A percentile compares a stretch with the other conserved stretches of the same genome.
phyloP scores from a whole-genome alignment of 1,140 invertebrate genomes.

The Caenorhabditis briggsae region DNA sequence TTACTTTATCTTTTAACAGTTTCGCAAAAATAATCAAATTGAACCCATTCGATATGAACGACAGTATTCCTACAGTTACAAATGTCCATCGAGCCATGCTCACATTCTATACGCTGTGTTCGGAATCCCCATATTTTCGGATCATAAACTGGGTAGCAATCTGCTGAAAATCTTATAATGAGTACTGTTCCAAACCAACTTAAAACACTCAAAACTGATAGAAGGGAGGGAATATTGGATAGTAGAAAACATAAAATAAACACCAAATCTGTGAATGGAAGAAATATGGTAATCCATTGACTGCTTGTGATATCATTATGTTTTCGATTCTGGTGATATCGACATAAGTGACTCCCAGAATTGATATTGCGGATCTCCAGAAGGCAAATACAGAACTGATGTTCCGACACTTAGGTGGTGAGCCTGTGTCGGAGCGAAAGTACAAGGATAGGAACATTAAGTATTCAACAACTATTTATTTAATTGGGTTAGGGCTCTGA shows the following conservation, averaged over 20 bases:
- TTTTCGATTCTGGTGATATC: neutral
- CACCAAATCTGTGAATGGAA: neutral
- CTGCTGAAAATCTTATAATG: neutral
- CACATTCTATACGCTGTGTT: neutral
- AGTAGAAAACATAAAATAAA: neutral
- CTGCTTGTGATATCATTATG: neutral
- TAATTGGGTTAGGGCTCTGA: too few species aligned
- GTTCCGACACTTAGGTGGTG: too few species aligned
- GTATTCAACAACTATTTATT: too few species aligned
- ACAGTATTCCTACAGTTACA: neutral
- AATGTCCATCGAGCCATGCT: neutral
- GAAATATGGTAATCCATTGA: neutral
- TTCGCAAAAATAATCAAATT: neutral
- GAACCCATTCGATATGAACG: neutral
- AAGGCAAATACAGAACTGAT: neutral
- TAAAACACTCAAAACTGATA: neutral
- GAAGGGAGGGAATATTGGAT: neutral
- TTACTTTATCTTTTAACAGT: conserved; percentile 7
- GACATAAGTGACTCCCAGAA: neutral
- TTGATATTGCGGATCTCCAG: neutral
- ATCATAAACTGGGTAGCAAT: neutral
- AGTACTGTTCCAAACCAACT: neutral
- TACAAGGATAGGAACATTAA: too few species aligned
- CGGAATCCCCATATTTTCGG: neutral
- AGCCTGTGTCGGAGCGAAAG: too few species aligned